phyloP scores from a whole-genome alignment of 2,113 vertebrate genomes.

The Archilochus colubris region DNA sequence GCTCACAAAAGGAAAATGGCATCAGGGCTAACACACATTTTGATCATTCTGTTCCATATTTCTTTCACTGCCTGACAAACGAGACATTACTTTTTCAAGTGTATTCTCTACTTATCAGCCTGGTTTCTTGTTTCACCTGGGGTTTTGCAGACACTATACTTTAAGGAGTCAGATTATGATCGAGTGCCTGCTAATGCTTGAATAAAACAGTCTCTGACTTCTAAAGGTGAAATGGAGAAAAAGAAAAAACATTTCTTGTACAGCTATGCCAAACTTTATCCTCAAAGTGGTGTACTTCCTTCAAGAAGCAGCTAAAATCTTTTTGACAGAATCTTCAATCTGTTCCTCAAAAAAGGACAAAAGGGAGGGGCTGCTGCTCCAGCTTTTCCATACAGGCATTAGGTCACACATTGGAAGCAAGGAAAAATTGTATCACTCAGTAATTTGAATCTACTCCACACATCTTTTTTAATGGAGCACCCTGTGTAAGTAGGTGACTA shows the following conservation, averaged over 20 bases:
- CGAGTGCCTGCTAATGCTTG: neutral
- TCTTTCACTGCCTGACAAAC: neutral
- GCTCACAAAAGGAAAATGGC: slow-evolving; percentile 3
- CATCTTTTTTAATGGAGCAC: neutral
- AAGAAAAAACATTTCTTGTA: neutral
- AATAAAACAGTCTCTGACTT: slow-evolving; percentile 22
- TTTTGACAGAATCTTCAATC: slow-evolving; percentile 6
- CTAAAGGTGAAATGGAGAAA: slow-evolving; percentile 10
- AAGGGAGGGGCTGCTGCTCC: neutral
- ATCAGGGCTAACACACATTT: neutral
- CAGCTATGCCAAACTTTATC: neutral
- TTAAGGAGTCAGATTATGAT: neutral
- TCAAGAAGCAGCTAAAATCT: neutral
- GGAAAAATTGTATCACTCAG: neutral
- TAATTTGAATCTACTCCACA: neutral
- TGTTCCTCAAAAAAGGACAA: neutral
- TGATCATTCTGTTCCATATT: slow-evolving; percentile 11
- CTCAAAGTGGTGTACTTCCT: slow-evolving; percentile 2
- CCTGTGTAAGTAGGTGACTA: neutral
- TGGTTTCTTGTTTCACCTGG: neutral
- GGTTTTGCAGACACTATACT: neutral
- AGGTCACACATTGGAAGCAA: neutral
- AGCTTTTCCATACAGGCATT: neutral
- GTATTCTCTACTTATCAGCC: neutral
- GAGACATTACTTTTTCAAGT: neutral